Percentiles rank a stretch among this genome's conserved stretches.
Evolutionary conservation across 2,797 vertebrate species (phyloP).

Genomic region (Ptychobarbus kaznakovi): DNA sequence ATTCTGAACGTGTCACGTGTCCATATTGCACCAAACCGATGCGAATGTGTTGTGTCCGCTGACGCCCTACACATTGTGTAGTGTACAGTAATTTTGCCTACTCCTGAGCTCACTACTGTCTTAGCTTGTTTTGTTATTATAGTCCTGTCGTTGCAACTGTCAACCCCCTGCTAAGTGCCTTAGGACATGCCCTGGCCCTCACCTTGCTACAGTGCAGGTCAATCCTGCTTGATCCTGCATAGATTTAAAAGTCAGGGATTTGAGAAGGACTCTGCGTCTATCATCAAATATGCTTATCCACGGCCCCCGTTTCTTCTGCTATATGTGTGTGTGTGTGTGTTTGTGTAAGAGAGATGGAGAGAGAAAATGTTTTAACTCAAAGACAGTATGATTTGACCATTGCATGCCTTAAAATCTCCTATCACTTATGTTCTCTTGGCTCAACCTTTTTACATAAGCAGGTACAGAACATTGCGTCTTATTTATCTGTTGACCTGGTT

Average conservation of each 20-base stretch:
- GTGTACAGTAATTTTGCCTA: too few species aligned
- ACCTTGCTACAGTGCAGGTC: conserved; percentile 58
- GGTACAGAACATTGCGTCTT: conserved; percentile 33
- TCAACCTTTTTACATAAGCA: conserved; percentile 25
- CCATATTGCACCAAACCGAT: too few species aligned
- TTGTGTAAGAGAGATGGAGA: conserved; percentile 4
- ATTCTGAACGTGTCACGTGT: too few species aligned
- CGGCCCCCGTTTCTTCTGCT: conserved; percentile 4
- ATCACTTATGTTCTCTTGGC: conserved; percentile 16
- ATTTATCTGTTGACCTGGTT: conserved; percentile 34
- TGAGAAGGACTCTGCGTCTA: conserved; percentile 49
- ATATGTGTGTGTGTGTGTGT: conserved; percentile 17
- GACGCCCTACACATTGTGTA: too few species aligned
- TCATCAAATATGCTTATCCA: conserved; percentile 51
- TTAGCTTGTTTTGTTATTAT: too few species aligned
- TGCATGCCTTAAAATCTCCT: conserved; percentile 23
- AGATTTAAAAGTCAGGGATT: conserved; percentile 69
- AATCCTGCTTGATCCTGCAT: conserved; percentile 69
- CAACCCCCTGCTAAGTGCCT: too few species aligned
- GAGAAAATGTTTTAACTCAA: conserved; percentile 9
- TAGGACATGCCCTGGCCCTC: too few species aligned
- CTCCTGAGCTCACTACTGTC: too few species aligned
- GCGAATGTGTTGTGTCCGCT: too few species aligned
- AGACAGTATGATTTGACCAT: conserved; percentile 35
- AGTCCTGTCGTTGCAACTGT: too few species aligned